Conservation (phyloP, 2,113 vertebrate species). For the Crotalus helleri region DNA sequence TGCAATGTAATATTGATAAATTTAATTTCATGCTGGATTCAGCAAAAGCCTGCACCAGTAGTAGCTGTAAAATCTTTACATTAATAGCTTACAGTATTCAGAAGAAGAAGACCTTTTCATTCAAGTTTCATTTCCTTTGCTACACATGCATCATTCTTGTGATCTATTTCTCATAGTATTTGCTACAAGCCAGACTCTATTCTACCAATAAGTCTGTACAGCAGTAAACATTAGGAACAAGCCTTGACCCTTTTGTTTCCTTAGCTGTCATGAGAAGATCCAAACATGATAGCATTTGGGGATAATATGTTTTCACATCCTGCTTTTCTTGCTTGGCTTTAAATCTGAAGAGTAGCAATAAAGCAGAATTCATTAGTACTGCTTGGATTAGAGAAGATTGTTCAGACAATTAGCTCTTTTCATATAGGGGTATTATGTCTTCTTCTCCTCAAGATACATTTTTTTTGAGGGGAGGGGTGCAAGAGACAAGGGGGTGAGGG, state of each 20-base stretch:
- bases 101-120: conserved; percentile 50
- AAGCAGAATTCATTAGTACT: conserved; percentile 64
- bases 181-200: conserved; percentile 56
- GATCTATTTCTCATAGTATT: conserved; percentile 44
- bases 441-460: neutral
- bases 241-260: conserved; percentile 55
- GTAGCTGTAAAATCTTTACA: conserved; percentile 65
- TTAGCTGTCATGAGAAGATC: conserved; percentile 43
- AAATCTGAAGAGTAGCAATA: conserved; percentile 37
- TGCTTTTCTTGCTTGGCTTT: conserved; percentile 60
- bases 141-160: conserved; percentile 37
- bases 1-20: conserved; percentile 56
- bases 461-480: neutral
- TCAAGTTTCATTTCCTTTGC: conserved; percentile 60
- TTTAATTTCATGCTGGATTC: conserved; percentile 70
- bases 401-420: conserved; percentile 18
- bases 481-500: neutral
- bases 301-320: conserved; percentile 59
- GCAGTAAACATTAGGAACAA: conserved; percentile 36
- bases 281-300: conserved; percentile 55
- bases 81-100: conserved; percentile 56
- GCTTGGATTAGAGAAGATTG: conserved; percentile 49
- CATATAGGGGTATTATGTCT: neutral
- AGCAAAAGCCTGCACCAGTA: conserved; percentile 53
- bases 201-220: conserved; percentile 52